Conservation (phyloP, 1,140 invertebrate species). For the Mercenaria mercenaria region DNA sequence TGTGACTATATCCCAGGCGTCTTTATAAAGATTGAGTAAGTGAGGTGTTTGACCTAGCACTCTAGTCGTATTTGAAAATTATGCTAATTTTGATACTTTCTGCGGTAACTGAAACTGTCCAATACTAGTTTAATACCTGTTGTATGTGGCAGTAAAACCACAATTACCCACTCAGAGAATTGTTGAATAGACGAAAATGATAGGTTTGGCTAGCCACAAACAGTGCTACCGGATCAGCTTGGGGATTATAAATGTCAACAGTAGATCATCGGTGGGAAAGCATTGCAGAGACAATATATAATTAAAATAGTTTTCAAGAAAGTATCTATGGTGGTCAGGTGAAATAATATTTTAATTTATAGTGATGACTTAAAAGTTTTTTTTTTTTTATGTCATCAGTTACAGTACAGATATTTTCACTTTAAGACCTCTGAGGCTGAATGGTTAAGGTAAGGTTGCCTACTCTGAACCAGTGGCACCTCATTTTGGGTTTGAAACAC, state of each 20-base stretch:
- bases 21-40: no score
- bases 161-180: neutral
- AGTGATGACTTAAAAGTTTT: no score
- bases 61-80: neutral
- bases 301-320: neutral
- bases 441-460: no score
- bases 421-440: no score
- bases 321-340: neutral
- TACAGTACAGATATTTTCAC: no score
- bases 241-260: neutral
- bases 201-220: neutral
- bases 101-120: neutral
- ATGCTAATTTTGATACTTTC: neutral
- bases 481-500: no score
- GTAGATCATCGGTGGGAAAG: neutral
- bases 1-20: no score
- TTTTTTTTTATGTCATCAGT: no score
- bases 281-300: neutral
- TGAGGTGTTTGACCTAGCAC: neutral
- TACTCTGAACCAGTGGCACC: no score
- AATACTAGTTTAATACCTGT: neutral
- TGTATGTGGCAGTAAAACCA: neutral
- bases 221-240: neutral
- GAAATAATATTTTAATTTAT: neutral
- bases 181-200: slow-evolving; percentile 16